A percentile compares a stretch with the other conserved stretches of the same genome.
These are phyloP conservation scores for Halcyon senegalensis DNA, from an alignment of 2,113 vertebrate genomes.

Conservation along the genomic window DNA sequence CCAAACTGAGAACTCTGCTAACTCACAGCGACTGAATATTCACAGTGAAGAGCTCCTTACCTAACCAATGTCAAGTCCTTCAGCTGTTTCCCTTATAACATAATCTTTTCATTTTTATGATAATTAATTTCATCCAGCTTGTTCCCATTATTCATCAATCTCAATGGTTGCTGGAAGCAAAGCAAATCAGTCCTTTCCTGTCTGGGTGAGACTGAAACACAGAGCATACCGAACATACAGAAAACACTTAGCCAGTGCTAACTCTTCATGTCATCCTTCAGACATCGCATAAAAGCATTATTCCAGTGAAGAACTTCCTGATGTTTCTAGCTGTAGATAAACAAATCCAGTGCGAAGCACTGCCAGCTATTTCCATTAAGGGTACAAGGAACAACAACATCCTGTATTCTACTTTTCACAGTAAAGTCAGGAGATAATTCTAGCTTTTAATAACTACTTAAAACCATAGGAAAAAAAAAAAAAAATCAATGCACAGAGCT, in stretches of 20 bases:
- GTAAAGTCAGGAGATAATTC: neutral
- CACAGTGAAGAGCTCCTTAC: neutral
- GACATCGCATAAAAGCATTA: neutral
- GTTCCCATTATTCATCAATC: neutral
- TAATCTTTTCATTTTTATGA: neutral
- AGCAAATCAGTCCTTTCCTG: constrained; percentile 2
- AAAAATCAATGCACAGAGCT: neutral
- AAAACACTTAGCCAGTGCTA: neutral
- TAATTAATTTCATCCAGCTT: neutral
- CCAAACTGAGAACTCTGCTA: neutral
- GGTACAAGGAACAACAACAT: neutral
- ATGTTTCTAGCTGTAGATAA: neutral
- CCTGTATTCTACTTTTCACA: neutral
- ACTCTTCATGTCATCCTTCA: neutral
- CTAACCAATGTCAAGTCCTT: neutral
- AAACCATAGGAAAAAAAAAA: neutral
- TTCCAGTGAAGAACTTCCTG: neutral
- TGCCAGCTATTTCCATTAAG: neutral
- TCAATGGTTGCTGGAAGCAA: constrained; percentile 1
- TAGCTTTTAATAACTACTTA: neutral
- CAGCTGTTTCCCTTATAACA: neutral
- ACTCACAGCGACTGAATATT: neutral
- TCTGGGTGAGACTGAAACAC: neutral
- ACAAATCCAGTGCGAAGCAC: neutral
- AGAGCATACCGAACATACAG: neutral